Evolutionary conservation across 2,113 vertebrate genomes (phyloP), one percentile per base, ranked within the genome.

Genomic region (Taxidea taxus): DNA sequence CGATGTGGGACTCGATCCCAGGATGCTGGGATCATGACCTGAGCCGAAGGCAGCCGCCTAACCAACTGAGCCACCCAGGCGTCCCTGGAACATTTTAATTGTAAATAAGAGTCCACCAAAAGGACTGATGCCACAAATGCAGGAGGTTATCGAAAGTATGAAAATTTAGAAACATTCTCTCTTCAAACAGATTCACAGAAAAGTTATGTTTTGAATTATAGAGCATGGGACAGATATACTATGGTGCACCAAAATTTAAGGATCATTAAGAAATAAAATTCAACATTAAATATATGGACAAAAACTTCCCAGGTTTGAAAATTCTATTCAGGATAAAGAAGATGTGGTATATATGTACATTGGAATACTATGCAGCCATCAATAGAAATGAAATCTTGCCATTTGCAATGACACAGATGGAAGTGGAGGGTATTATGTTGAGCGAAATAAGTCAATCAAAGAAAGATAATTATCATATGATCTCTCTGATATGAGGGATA

Each of bases 131-230:
- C 39, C 49, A 37, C 72, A 60, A 84, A 78, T 34, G 60, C 54
- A 80, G 56, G 25, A 87, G n/a, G 39, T 70, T 72, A 91, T 44
- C 66, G 68, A 47, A 93, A 51, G 42, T n/a, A 74, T 34, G 25
- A 60, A 56, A 56, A 56, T 56, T 56, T 21, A 56, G 77, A 83
- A 93, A 85, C 34, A 84, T 12, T 78, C 23, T 23, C 54, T 68
- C 68, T 49, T 92, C 27, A 51, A 91, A 23, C 31, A 81, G 82
- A 84, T 34, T 91, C 54, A 39, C 27, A 70, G 64, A 68, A 54
- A 47, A 51, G 74, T 72, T 29, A 56, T 60, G 49, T 64, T 94
- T 97, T 95, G 51, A 85, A 94, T 88, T 85, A 47, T 3, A 92
- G 29, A 64, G 11, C 27, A 58, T 16, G 74, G 47, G 60, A 20